Evolutionary conservation across 2,797 vertebrate genomes (phyloP).

Genomic region (Spea hammondii): DNA sequence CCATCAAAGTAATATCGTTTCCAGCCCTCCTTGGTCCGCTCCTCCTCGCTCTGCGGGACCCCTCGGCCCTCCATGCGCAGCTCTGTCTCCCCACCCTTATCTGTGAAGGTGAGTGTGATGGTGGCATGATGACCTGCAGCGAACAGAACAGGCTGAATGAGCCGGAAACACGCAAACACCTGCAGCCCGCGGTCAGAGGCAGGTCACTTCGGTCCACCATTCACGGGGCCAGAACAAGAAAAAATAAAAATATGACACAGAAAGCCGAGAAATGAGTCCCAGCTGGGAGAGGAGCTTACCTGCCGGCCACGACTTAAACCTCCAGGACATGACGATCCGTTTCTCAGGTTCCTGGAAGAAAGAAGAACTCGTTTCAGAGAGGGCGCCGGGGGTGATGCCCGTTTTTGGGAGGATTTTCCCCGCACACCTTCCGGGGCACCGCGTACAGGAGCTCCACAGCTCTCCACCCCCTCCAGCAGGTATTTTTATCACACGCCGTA

Average conservation of each 20-base stretch:
- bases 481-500: slow-evolving; percentile 10
- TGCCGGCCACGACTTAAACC: slow-evolving; percentile 93
- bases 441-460: no score
- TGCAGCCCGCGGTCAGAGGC: no score
- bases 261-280: not conserved
- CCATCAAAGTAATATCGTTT: slow-evolving; percentile 93
- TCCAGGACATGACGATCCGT: slow-evolving; percentile 93
- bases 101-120: slow-evolving; percentile 79
- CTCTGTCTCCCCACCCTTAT: slow-evolving; percentile 87
- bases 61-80: slow-evolving; percentile 85
- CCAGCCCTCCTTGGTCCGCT: slow-evolving; percentile 90
- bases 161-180: no score
- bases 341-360: slow-evolving; percentile 80
- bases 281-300: slow-evolving; percentile 69
- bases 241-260: no score
- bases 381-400: no score
- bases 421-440: no score
- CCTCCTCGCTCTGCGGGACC: slow-evolving; percentile 86
- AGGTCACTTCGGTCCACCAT: no score
- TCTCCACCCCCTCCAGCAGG: no score
- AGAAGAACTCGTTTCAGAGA: not conserved
- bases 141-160: not conserved
- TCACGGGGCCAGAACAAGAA: no score
- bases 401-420: no score
- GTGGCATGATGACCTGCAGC: slow-evolving; percentile 86